phyloP scores from a whole-genome alignment of 2,113 vertebrate genomes.

The Erinaceus europaeus region DNA sequence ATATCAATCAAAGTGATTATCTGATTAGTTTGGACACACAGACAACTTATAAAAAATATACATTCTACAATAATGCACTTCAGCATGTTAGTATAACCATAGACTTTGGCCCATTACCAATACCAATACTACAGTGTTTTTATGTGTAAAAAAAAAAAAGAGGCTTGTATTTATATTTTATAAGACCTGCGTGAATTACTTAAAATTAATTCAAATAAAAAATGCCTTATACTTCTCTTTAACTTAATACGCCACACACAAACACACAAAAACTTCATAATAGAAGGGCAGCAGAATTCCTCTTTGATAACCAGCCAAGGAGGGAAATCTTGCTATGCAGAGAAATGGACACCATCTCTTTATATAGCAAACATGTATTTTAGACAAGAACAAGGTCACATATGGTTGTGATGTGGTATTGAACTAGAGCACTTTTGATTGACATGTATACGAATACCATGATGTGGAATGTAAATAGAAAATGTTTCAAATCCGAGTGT shows the following conservation, averaged over 20 bases:
- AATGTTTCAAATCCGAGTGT: slow-evolving; percentile 71
- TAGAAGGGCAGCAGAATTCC: slow-evolving; percentile 37
- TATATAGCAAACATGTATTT: slow-evolving; percentile 49
- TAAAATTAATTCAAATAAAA: slow-evolving; percentile 75
- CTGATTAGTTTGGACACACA: slow-evolving; percentile 52
- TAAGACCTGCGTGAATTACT: slow-evolving; percentile 68
- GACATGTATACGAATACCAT: slow-evolving; percentile 52
- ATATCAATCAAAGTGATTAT: slow-evolving; percentile 44
- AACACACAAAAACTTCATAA: slow-evolving; percentile 45
- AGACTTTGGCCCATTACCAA: slow-evolving; percentile 52
- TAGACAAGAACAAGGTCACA: slow-evolving; percentile 56
- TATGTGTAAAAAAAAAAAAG: slow-evolving; percentile 43
- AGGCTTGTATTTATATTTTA: slow-evolving; percentile 72
- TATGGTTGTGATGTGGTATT: slow-evolving; percentile 28
- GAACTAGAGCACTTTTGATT: slow-evolving; percentile 41
- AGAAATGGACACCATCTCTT: background rate
- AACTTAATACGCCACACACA: slow-evolving; percentile 37
- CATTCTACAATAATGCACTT: slow-evolving; percentile 22
- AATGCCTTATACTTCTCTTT: slow-evolving; percentile 61
- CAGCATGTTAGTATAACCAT: slow-evolving; percentile 14
- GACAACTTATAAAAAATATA: slow-evolving; percentile 54
- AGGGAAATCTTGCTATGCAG: slow-evolving; percentile 34
- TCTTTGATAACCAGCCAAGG: slow-evolving; percentile 63
- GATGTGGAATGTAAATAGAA: slow-evolving; percentile 70
- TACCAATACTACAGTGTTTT: slow-evolving; percentile 19